These are phyloP conservation scores for Limnephilus marmoratus DNA, from an alignment of 2,888 invertebrate species.

Conservation along the genomic window DNA sequence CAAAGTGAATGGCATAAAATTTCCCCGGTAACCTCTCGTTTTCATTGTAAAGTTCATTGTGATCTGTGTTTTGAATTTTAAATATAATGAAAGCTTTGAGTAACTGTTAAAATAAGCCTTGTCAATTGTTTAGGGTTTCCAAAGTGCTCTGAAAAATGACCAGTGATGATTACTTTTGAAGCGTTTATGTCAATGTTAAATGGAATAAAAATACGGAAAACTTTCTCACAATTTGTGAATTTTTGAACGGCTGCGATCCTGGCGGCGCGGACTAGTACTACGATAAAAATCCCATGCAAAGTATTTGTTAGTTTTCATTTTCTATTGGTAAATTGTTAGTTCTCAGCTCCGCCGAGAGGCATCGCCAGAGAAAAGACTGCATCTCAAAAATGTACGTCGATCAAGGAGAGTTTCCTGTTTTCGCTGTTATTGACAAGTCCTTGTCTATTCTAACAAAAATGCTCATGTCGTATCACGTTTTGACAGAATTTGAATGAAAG, in stretches of 20 bases:
- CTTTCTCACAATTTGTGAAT: background rate
- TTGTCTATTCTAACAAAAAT: background rate
- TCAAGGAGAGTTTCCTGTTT: background rate
- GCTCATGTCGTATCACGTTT: background rate
- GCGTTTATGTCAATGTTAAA: background rate
- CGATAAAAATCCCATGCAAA: background rate
- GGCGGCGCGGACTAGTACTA: background rate
- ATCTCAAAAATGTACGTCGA: background rate
- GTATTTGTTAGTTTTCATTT: background rate
- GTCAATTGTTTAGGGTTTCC: background rate
- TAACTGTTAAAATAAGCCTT: background rate
- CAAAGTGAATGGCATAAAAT: background rate
- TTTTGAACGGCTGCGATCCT: background rate
- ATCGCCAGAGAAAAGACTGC: background rate
- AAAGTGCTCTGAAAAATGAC: background rate
- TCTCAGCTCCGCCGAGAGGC: background rate
- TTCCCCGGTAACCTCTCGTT: background rate
- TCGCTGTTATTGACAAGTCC: background rate
- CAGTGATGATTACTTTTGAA: background rate
- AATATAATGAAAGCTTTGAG: background rate
- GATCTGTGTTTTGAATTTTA: background rate
- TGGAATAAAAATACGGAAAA: background rate
- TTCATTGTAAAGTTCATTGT: background rate
- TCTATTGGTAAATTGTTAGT: background rate
- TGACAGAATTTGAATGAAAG: slow-evolving; percentile 74